Conservation (phyloP, 2,797 vertebrate species). For the Coregonus ussuriensis region DNA sequence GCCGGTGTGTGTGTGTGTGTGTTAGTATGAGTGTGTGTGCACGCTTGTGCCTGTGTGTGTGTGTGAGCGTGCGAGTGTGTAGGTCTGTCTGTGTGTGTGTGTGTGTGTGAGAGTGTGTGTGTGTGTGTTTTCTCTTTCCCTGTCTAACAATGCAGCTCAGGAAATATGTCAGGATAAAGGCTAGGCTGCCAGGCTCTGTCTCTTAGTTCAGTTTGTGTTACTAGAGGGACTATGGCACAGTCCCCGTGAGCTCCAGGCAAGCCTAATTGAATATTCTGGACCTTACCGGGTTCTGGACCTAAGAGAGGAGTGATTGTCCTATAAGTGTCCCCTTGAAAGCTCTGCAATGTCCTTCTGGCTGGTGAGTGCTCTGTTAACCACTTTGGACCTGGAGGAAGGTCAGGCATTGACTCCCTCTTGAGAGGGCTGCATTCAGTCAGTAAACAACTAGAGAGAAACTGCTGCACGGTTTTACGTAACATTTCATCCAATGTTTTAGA, state of each 20-base stretch:
- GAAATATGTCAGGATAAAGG: conserved; percentile 80
- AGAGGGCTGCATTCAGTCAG: conserved; percentile 1
- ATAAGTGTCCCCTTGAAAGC: conserved; percentile 50
- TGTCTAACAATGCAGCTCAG: conserved; percentile 77
- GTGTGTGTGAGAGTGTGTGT: conserved; percentile 12
- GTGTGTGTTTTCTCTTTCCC: conserved; percentile 67
- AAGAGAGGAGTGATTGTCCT: conserved; percentile 47
- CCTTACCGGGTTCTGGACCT: conserved; percentile 41
- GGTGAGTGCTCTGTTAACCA: conserved; percentile 70
- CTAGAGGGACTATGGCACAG: conserved; percentile 48
- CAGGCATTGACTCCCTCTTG: conserved; percentile 14
- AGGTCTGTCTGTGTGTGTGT: conserved; percentile 34
- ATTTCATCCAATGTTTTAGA: background rate
- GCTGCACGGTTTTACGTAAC: background rate
- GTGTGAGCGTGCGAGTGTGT: conserved; percentile 17
- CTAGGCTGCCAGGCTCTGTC: conserved; percentile 65
- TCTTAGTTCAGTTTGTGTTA: conserved; percentile 53
- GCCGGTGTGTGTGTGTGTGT: conserved; percentile 37
- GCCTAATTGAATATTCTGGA: conserved; percentile 41
- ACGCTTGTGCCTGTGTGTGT: conserved; percentile 19
- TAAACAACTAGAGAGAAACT: conserved; percentile 8
- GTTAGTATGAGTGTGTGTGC: background rate
- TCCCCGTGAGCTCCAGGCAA: conserved; percentile 43
- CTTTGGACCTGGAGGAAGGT: conserved; percentile 29
- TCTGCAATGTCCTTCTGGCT: conserved; percentile 74